A percentile compares a stretch with the other conserved stretches of the same genome.
phyloP scores from a whole-genome alignment of 2,888 invertebrate species.

The Augiades crinisus region DNA sequence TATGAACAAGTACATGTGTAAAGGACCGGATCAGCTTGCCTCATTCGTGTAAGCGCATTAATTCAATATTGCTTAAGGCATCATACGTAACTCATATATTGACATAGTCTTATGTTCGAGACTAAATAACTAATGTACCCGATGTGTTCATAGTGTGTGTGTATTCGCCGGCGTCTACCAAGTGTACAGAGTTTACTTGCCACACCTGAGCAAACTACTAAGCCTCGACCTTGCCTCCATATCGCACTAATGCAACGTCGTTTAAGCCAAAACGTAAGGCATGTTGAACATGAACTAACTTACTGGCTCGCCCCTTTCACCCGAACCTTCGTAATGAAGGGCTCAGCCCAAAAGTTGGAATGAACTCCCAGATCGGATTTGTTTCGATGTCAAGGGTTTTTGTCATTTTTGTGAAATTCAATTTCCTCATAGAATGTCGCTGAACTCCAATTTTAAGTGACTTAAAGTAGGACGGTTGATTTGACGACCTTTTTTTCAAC shows the following conservation, averaged over 20 bases:
- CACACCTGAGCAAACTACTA: constrained; percentile 17
- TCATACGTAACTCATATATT: constrained; percentile 7
- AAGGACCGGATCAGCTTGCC: constrained; percentile 1
- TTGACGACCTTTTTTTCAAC: too few species aligned
- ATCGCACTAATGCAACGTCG: constrained; percentile 14
- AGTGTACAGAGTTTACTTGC: constrained; percentile 4
- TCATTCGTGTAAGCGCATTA: constrained; percentile 2
- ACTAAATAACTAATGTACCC: constrained; percentile 4
- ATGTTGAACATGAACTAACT: constrained; percentile 4
- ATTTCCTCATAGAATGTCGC: too few species aligned
- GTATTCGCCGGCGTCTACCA: not conserved
- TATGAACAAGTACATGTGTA: not conserved
- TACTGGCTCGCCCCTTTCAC: constrained; percentile 11
- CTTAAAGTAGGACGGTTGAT: too few species aligned
- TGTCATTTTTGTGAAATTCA: not conserved
- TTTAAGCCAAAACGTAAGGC: constrained; percentile 10
- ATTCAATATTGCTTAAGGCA: constrained; percentile 12
- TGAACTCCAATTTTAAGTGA: too few species aligned
- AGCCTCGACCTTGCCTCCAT: constrained; percentile 16
- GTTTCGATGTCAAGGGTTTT: not conserved
- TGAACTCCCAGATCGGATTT: constrained; percentile 1
- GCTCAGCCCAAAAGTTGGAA: constrained; percentile 7
- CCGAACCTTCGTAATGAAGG: constrained; percentile 6
- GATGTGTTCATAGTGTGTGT: not conserved
- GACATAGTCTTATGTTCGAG: constrained; percentile 6